These are phyloP conservation scores for Gymnopithys bicolor DNA, from an alignment of 2,797 vertebrate genomes.

Conservation along the genomic window DNA sequence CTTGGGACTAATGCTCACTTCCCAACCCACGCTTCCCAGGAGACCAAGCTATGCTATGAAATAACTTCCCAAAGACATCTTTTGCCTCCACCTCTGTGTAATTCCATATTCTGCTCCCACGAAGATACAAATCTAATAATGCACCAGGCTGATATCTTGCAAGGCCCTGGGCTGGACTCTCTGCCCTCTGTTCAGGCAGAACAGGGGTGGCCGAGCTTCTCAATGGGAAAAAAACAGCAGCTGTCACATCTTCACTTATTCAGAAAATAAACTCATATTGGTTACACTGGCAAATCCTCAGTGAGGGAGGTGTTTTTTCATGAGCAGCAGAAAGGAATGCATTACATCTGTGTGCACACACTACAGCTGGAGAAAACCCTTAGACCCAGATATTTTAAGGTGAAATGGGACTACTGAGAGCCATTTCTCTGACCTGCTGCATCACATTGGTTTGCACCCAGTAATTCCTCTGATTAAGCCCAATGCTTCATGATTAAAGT, in stretches of 20 bases:
- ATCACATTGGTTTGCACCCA: neutral
- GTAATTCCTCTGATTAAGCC: neutral
- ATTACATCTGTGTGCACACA: neutral
- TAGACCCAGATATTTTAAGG: neutral
- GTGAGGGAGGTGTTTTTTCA: neutral
- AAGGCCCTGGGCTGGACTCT: neutral
- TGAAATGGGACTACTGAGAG: neutral
- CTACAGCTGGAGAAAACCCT: neutral
- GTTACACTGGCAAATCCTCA: neutral
- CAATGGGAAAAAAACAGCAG: neutral
- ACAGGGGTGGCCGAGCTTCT: rapidly evolving
- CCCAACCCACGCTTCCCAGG: slow-evolving; percentile 25
- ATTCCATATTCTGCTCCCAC: neutral
- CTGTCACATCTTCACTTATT: neutral
- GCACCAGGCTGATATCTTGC: neutral
- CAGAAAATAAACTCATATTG: neutral
- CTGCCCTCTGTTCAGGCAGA: neutral
- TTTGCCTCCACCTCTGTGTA: neutral
- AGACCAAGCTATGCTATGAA: neutral
- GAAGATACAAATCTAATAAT: neutral
- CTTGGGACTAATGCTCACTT: neutral
- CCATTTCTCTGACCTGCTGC: neutral
- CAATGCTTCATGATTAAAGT: neutral
- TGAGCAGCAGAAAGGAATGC: neutral
- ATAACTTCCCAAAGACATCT: neutral